Evolutionary conservation across 2,888 invertebrate species (phyloP).

Genomic region (Synanthedon tipuliformis): DNA sequence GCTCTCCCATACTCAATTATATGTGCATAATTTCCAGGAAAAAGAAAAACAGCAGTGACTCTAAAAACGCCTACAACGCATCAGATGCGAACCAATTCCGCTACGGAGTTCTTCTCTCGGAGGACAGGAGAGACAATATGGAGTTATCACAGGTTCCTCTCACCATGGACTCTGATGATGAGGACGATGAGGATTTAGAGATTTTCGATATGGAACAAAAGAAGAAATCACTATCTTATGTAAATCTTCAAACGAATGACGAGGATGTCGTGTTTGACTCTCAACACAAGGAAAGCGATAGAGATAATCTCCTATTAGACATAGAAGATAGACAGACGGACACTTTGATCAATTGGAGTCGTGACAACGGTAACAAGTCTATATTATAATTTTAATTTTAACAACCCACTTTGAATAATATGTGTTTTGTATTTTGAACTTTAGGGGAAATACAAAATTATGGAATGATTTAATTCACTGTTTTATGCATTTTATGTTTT

Average conservation of each 20-base stretch:
- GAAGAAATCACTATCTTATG: conserved; percentile 55
- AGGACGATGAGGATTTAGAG: conserved; percentile 61
- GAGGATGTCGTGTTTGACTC: conserved; percentile 42
- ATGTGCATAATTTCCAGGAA: conserved; percentile 33
- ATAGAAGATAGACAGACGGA: conserved; percentile 52
- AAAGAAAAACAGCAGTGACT: conserved; percentile 41
- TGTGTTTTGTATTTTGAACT: no score
- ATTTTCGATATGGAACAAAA: conserved; percentile 62
- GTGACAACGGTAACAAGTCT: conserved; percentile 43
- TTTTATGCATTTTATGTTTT: no score
- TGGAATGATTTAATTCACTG: no score
- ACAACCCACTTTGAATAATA: neutral
- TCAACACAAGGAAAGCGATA: conserved; percentile 21
- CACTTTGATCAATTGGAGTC: conserved; percentile 52
- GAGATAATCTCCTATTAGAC: conserved; percentile 49
- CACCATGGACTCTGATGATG: conserved; percentile 63
- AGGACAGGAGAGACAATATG: conserved; percentile 51
- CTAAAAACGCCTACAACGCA: conserved; percentile 29
- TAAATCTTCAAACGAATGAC: conserved; percentile 50
- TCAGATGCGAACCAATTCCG: conserved; percentile 57
- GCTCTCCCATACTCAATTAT: neutral
- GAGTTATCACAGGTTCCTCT: conserved; percentile 56
- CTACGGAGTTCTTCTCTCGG: conserved; percentile 61
- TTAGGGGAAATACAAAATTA: no score
- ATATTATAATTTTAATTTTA: conserved; percentile 36